These are phyloP conservation scores for Oriolus oriolus DNA, from an alignment of 2,113 vertebrate species.

Conservation along the genomic window DNA sequence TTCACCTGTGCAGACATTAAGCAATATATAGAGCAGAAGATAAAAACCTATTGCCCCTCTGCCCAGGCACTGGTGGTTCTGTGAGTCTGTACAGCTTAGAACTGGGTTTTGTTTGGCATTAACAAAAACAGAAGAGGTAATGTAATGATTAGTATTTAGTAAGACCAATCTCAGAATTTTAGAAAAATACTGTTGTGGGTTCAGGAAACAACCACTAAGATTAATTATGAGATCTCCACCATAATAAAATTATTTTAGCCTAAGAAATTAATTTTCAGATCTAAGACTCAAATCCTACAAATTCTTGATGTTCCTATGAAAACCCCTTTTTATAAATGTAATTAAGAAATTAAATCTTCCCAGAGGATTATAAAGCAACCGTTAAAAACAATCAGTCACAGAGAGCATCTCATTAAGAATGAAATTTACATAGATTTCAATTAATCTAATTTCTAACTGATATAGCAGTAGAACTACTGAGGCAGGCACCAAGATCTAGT, in stretches of 20 bases:
- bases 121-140: background rate
- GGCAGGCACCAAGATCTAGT: background rate
- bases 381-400: conserved; percentile 9
- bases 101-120: background rate
- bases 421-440: background rate
- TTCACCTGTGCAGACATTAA: background rate
- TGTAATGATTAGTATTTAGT: background rate
- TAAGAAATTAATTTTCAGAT: background rate
- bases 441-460: conserved; percentile 17
- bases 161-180: background rate
- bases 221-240: background rate
- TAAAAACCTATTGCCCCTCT: background rate
- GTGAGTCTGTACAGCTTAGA: background rate
- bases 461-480: background rate
- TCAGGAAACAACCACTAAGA: background rate
- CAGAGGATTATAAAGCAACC: background rate
- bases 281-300: background rate
- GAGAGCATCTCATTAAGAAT: background rate
- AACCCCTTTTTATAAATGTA: background rate
- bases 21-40: background rate
- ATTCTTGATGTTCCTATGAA: background rate
- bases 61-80: background rate
- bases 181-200: background rate
- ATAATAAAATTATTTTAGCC: background rate
- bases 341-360: conserved; percentile 5